Evolutionary conservation across 2,888 invertebrate genomes (phyloP), one percentile per base, ranked within the genome.

Genomic region (Cartodere bifasciata): DNA sequence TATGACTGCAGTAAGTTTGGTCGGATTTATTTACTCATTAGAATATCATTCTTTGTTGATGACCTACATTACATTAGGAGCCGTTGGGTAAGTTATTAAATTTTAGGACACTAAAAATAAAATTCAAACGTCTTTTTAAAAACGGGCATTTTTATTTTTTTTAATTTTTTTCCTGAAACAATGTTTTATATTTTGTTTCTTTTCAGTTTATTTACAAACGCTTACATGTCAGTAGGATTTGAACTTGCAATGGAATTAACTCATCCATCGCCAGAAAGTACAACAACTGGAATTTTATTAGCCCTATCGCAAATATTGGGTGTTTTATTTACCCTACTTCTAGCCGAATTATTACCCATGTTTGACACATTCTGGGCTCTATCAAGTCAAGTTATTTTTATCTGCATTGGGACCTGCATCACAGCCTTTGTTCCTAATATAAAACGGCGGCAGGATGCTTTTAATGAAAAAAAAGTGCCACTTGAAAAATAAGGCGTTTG

Each of bases 161-260:
- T 6, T 10, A 6, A 23, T 11, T 27, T 5, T 27, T 10, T 27
- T 14, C 13, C 7, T 27, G 11, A 14, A 7, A 13, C 5, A 27
- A 5, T 23, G n/a, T 21, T 28, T n/a, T 11, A 21, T 16, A 22
- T 32, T 16, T 31, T n/a, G n/a, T n/a, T n/a, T 28, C 28, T 30
- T 46, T 43, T 23, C 26, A 49, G 49, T 5, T 31, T 48, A 11
- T 50, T 49, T 28, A 41, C 42, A 6, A 47, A 42, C 29, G 42
- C 47, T 14, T 52, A 49, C 25, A 43, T 47, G 44, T 40, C 46
- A 3, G 46, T 45, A 13, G 51, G 50, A 20, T 48, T 46, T 30
- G 50, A 50, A 36, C 29, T 49, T 16, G 50, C 47, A 2, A 43
- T 48, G 21, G 52, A 52, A 38, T 31, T 52, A 17, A 48, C 52